These are phyloP conservation scores for Drosophila tanythrix DNA, from an alignment of 2,888 invertebrate species.

Conservation along the genomic window DNA sequence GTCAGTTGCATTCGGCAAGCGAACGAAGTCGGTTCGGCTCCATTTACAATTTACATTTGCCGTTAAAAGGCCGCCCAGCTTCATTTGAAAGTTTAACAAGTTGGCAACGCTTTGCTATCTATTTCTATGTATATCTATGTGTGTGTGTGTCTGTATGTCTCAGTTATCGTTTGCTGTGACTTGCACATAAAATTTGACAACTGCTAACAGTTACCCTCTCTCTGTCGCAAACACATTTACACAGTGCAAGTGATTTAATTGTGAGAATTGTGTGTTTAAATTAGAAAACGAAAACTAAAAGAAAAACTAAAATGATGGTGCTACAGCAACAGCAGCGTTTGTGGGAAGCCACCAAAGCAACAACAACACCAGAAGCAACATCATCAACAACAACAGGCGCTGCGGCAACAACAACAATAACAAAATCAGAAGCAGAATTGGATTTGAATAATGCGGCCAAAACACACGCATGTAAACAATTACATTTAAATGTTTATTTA, in stretches of 20 bases:
- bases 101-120: constrained; percentile 4
- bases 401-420: constrained; percentile 22
- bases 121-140: neutral
- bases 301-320: constrained; percentile 49
- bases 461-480: constrained; percentile 9
- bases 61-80: constrained; percentile 21
- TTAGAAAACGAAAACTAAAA: neutral
- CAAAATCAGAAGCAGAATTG: constrained; percentile 33
- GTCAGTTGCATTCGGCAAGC: constrained; percentile 70
- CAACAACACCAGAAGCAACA: constrained; percentile 17
- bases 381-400: constrained; percentile 18
- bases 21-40: constrained; percentile 64
- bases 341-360: constrained; percentile 64
- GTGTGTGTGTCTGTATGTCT: constrained; percentile 1
- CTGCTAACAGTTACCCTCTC: constrained; percentile 18
- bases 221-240: constrained; percentile 22
- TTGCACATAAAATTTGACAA: constrained; percentile 31
- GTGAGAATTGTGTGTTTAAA: constrained; percentile 1
- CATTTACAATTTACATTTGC: constrained; percentile 28
- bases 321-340: constrained; percentile 79
- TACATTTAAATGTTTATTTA: neutral
- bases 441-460: constrained; percentile 34
- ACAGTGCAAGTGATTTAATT: constrained; percentile 23
- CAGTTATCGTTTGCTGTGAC: constrained; percentile 22
- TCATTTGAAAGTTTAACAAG: constrained; percentile 5